These are phyloP conservation scores for Channa maculata DNA, from an alignment of 2,113 vertebrate genomes.

Conservation along the genomic window DNA sequence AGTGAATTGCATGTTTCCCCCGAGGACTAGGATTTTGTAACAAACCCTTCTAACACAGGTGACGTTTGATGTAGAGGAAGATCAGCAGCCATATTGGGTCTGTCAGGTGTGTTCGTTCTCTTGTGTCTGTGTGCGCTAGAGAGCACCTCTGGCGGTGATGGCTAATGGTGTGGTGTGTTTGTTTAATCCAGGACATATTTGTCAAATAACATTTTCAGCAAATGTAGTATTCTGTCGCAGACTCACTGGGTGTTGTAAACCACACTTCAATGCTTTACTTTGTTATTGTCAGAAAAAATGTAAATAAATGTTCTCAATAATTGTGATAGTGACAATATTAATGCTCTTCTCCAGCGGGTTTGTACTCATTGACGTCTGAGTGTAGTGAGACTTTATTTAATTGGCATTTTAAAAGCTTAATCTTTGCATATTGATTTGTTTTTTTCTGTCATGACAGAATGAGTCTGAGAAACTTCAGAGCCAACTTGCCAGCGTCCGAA, in stretches of 20 bases:
- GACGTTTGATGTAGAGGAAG: slow-evolving; percentile 95
- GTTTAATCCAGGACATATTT: slow-evolving; percentile 16
- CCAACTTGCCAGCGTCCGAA: slow-evolving; percentile 83
- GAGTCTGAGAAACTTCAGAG: slow-evolving; percentile 88
- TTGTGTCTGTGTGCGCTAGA: slow-evolving; percentile 66
- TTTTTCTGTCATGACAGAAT: slow-evolving; percentile 77
- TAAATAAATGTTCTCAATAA: neutral
- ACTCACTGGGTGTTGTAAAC: slow-evolving; percentile 40
- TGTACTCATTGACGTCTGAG: slow-evolving; percentile 18
- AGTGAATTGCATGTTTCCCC: slow-evolving; percentile 69
- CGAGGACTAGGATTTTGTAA: slow-evolving; percentile 82
- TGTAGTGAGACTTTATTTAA: slow-evolving; percentile 42
- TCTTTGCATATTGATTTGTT: neutral
- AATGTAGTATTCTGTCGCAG: slow-evolving; percentile 2
- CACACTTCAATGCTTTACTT: neutral
- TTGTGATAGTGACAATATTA: neutral
- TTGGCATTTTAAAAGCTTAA: neutral
- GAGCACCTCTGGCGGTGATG: slow-evolving; percentile 79
- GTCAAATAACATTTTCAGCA: neutral
- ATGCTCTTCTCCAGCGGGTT: slow-evolving; percentile 3
- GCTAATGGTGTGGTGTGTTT: slow-evolving; percentile 77
- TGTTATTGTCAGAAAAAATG: neutral
- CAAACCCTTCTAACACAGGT: slow-evolving; percentile 90
- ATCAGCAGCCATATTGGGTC: slow-evolving; percentile 85
- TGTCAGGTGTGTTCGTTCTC: slow-evolving; percentile 88